Base-by-base conservation (phyloP, 2,113 vertebrate species). In the Oenanthe melanoleuca region DNA sequence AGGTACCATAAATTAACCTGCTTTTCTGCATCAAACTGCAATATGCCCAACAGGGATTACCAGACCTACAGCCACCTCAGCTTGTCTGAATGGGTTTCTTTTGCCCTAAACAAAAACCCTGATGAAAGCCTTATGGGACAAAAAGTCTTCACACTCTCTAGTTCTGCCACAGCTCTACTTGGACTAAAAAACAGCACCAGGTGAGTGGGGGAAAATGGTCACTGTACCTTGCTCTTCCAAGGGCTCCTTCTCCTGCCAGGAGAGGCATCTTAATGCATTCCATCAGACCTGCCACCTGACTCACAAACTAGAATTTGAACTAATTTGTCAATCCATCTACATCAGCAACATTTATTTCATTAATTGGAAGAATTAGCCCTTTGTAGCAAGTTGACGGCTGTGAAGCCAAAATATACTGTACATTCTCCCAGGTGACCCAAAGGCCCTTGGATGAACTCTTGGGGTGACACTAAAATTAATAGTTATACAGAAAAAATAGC, bases 291-390 rank as follows among this genome's bases (percentile, higher is more conserved):
- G 86, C 93, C 81, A 94, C 92, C 24, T 70, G 81, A 81, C 95
- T 94, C 86, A 94, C 88, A 84, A 95, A 91, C 94, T 93, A 61
- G 23, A 75, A 84, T 93, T 93, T 95, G 89, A 97, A 97, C 92
- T 96, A 91, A 97, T 97, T 97, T 97, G 91, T 97, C 96, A 96
- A 94, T 97, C 93, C 92, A 95, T 95, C 93, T 96, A 94, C 80
- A 96, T 96, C 93, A 95, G 90, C 72, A 95, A 78, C 93, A 82
- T 97, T 96, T 95, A 95, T 97, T 97, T 97, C 92, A 96, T 97
- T 98, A 98, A 98, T 98, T 98, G 96, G 85, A 98, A 98, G 97
- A 98, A 98, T 97, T 98, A 97, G 96, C 44, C 97, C 96, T 97
- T 98, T 98, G 97, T 98, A 96, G 91, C 87, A 93, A 96, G 87